Evolutionary conservation across 2,888 invertebrate genomes (phyloP).

Genomic region (Fragum sueziense): DNA sequence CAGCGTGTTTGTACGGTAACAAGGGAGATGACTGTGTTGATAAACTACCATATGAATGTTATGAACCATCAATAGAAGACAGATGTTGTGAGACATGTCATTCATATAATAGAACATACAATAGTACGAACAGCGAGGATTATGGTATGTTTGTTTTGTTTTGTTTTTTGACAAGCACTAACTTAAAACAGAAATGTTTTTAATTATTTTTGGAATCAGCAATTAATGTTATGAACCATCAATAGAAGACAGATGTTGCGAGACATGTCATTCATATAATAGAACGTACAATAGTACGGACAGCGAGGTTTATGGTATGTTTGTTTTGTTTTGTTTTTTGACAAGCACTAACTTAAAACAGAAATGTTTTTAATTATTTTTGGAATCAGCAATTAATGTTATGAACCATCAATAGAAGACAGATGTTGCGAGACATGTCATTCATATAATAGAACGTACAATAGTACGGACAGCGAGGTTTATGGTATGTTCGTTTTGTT

Average conservation of each 20-base stretch:
- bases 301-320: neutral
- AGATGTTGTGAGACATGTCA: slow-evolving; percentile 15
- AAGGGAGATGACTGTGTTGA: neutral
- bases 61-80: slow-evolving; percentile 1
- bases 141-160: neutral
- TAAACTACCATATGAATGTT: neutral
- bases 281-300: neutral
- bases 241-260: slow-evolving; percentile 29
- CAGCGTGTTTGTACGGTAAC: slow-evolving; percentile 12
- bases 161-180: no score
- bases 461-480: no score
- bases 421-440: slow-evolving; percentile 14
- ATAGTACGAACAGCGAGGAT: neutral
- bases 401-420: slow-evolving; percentile 1
- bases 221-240: slow-evolving; percentile 19
- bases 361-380: no score
- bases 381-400: no score
- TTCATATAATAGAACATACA: slow-evolving; percentile 3
- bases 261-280: slow-evolving; percentile 31
- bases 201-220: no score
- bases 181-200: no score
- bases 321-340: no score
- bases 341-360: no score
- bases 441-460: slow-evolving; percentile 5
- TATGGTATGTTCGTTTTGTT: no score